These are phyloP conservation scores for Vanessa cardui DNA, from an alignment of 2,888 invertebrate species.

Conservation along the genomic window DNA sequence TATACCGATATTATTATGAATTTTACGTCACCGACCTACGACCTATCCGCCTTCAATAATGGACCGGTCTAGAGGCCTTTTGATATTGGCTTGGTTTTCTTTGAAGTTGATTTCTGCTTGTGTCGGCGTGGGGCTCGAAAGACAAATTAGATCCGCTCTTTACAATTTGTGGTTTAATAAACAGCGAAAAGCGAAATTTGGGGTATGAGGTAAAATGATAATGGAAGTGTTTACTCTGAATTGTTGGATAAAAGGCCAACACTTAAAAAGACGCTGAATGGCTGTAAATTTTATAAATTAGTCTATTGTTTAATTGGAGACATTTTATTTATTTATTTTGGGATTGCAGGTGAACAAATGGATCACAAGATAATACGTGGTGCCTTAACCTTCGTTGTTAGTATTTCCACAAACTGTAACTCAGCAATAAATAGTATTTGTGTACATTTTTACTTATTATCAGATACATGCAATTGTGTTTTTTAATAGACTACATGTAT, in stretches of 20 bases:
- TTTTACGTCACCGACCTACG: constrained; percentile 11
- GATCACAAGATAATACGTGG: too few species aligned
- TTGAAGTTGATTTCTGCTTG: constrained; percentile 31
- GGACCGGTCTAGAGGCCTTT: constrained; percentile 6
- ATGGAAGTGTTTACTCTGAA: background rate
- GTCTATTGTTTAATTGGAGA: background rate
- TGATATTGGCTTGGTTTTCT: constrained; percentile 10
- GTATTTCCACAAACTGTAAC: too few species aligned
- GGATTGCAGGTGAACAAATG: too few species aligned
- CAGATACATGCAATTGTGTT: too few species aligned
- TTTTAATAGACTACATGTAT: too few species aligned
- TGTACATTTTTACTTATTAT: too few species aligned
- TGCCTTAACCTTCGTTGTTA: too few species aligned
- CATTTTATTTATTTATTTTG: too few species aligned
- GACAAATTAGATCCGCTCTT: constrained; percentile 28
- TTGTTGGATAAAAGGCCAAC: background rate
- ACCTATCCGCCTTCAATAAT: background rate
- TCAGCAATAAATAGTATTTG: too few species aligned
- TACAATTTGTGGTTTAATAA: constrained; percentile 21
- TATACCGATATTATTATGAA: constrained; percentile 1
- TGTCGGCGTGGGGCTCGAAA: constrained; percentile 21
- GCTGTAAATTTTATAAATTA: background rate
- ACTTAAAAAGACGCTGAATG: background rate
- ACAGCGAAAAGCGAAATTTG: constrained; percentile 5
- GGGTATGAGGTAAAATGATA: background rate